Evolutionary conservation across 1,140 invertebrate genomes (phyloP).

Genomic region (Rhagoletis pomonella): DNA sequence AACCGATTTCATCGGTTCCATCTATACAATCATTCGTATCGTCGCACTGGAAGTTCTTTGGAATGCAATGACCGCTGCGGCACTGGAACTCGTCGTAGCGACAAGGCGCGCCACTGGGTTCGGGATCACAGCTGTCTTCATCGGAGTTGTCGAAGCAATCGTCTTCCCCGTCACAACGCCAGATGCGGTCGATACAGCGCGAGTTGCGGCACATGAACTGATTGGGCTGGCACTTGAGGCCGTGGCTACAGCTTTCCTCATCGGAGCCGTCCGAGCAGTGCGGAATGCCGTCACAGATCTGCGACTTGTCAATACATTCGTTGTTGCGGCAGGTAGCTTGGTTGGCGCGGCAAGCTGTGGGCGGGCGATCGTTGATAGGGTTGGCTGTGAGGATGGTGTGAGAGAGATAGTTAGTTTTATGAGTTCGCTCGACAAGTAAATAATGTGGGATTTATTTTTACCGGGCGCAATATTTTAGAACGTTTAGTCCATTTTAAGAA

Average conservation of each 20-base stretch:
- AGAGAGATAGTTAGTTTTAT: not conserved
- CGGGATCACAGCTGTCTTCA: conserved; percentile 80
- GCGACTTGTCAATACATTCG: conserved; percentile 88
- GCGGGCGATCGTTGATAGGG: conserved; percentile 73
- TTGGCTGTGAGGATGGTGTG: conserved; percentile 69
- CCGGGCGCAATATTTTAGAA: conserved; percentile 1
- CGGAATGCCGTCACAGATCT: conserved; percentile 86
- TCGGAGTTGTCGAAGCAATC: conserved; percentile 96
- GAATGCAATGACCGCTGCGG: conserved; percentile 89
- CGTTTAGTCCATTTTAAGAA: not conserved
- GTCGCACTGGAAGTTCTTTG: conserved; percentile 96
- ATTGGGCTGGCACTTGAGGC: conserved; percentile 90
- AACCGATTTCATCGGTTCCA: conserved; percentile 93
- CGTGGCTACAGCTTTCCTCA: conserved; percentile 90
- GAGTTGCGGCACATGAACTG: conserved; percentile 92
- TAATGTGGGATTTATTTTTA: not conserved
- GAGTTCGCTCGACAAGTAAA: not conserved
- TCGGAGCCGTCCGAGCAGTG: conserved; percentile 93
- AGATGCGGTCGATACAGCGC: conserved; percentile 92
- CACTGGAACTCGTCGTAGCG: conserved; percentile 90
- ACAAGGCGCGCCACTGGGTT: conserved; percentile 82
- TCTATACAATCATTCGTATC: conserved; percentile 90
- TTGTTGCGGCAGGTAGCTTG: conserved; percentile 94
- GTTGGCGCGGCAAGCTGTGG: conserved; percentile 81
- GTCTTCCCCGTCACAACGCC: conserved; percentile 92